phyloP scores from a whole-genome alignment of 2,113 vertebrate species.

The Lamprotornis superbus region DNA sequence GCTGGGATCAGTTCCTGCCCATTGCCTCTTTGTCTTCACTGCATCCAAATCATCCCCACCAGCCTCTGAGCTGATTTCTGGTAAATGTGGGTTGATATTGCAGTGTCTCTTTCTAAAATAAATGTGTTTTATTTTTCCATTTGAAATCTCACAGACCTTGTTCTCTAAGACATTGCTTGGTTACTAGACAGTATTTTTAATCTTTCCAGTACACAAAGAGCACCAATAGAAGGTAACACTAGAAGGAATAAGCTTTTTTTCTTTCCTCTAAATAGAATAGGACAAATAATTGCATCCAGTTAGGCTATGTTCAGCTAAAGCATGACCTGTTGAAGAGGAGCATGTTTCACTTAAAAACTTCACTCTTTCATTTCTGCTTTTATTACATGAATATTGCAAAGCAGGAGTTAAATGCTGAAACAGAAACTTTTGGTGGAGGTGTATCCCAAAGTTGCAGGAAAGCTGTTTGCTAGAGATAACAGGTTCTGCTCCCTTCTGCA shows the following conservation, averaged over 20 bases:
- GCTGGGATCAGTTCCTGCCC: neutral
- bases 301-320: neutral
- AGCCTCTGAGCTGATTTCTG: neutral
- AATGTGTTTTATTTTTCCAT: neutral
- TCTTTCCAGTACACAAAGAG: neutral
- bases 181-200: neutral
- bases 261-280: neutral
- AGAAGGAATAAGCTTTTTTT: neutral
- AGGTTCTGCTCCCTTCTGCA: neutral
- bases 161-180: neutral
- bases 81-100: accelerated
- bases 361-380: neutral
- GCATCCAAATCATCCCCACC: neutral
- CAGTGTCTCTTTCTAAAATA: neutral
- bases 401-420: neutral
- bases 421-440: neutral
- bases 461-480: constrained; percentile 62
- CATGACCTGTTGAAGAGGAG: neutral
- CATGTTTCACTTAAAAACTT: neutral
- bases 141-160: neutral
- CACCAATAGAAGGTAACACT: neutral
- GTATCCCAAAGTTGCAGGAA: neutral
- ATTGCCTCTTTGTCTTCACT: neutral
- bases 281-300: neutral
- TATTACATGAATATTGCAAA: neutral